These are phyloP conservation scores for Neotoma lepida DNA, from an alignment of 2,113 vertebrate genomes.

Conservation along the genomic window DNA sequence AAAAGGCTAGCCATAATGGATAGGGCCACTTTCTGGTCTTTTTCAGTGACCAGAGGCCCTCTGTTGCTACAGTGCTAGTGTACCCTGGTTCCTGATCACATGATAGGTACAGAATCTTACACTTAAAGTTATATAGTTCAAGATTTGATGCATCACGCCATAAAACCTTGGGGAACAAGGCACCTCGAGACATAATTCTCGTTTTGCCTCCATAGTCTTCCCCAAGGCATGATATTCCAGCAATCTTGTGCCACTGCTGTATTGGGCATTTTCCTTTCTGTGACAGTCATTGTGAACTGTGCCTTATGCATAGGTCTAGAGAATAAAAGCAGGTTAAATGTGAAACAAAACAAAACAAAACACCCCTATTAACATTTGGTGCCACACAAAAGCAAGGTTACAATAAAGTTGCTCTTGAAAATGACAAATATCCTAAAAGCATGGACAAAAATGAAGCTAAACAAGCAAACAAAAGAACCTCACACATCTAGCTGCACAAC, in stretches of 20 bases:
- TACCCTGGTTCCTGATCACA: neutral
- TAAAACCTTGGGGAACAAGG: neutral
- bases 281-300: neutral
- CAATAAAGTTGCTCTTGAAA: conserved; percentile 49
- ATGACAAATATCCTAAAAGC: neutral
- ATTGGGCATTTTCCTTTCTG: neutral
- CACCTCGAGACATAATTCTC: neutral
- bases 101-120: neutral
- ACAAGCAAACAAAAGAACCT: neutral
- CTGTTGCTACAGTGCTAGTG: neutral
- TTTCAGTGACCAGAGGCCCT: neutral
- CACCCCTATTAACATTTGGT: conserved; percentile 1
- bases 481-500: neutral
- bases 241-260: neutral
- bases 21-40: neutral
- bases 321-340: neutral
- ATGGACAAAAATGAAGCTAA: neutral
- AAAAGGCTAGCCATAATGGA: neutral
- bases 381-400: neutral
- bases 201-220: neutral
- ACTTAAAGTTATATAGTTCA: neutral
- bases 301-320: neutral
- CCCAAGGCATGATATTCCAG: neutral
- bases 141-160: neutral
- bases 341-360: neutral